These are phyloP conservation scores for Zaprionus capensis DNA, from an alignment of 1,140 invertebrate species.

Conservation along the genomic window DNA sequence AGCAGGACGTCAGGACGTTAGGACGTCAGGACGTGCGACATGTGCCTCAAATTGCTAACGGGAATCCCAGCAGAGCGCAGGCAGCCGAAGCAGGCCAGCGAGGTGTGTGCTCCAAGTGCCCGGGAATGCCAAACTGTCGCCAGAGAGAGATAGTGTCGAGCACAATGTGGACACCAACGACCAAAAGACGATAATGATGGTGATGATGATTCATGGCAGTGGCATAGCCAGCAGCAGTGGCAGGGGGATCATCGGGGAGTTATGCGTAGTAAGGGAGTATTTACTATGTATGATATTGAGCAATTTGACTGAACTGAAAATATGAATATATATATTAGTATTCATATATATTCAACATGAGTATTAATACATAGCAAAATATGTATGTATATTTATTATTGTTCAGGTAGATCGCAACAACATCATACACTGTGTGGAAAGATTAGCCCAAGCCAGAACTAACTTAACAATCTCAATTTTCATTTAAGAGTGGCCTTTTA, in stretches of 20 bases:
- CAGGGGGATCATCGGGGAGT: background rate
- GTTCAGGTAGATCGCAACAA: no score
- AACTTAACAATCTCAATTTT: no score
- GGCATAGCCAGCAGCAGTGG: background rate
- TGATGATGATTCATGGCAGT: background rate
- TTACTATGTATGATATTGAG: no score
- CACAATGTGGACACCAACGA: background rate
- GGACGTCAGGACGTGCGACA: slow-evolving; percentile 41
- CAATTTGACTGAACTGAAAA: no score
- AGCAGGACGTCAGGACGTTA: background rate
- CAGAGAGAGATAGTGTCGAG: slow-evolving; percentile 18
- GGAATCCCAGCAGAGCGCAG: slow-evolving; percentile 1
- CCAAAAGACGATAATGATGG: background rate
- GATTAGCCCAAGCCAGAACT: no score
- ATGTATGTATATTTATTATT: no score
- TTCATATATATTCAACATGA: no score
- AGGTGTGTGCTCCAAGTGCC: slow-evolving; percentile 55
- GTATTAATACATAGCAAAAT: no score
- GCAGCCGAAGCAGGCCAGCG: slow-evolving; percentile 29
- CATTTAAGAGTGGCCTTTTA: no score
- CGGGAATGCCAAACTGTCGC: slow-evolving; percentile 65
- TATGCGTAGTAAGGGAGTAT: no score
- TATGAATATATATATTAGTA: no score
- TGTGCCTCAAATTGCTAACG: slow-evolving; percentile 58
- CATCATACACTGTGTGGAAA: no score